Base-by-base conservation (phyloP, 1,140 invertebrate genomes). In the Drosophila santomea region DNA sequence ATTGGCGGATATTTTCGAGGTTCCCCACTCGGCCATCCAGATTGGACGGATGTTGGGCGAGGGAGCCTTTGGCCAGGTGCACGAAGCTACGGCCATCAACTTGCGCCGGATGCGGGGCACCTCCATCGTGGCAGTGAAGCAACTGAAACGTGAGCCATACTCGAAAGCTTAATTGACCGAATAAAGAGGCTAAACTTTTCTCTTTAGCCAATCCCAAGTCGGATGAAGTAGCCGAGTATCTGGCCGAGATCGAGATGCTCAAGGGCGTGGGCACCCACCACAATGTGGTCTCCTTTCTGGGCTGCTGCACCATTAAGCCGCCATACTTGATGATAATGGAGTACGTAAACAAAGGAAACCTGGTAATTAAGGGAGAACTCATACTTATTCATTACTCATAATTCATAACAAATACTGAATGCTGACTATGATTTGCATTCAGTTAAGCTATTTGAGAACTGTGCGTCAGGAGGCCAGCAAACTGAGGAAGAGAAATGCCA, bases 231-330 rank as follows among this genome's bases (percentile, higher is more conserved):
- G 93, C 94, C 15, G 95, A 96, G 74, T 95, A 97, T 78, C 91
- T 97, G 5, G 93, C 94, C 1, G 97, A 98, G 93, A 96, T 98
- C 8, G 93, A 94, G 20, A 96, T 97, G 92, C 94, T 97, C 92
- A 97, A 97, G 91, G 94, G 94, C 35, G 95, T 97, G 2, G 96
- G 96, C 1, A 93, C 93, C 0, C 97, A 98, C 92, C 94, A 94
- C 12, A 96, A 98, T 91, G 94, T 98, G 25, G 96, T 98, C 4
- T 94, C 94, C 48, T 93, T 98, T 47, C 90, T 97, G 3, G 97
- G 95, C 1, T 97, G 96, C 80, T 97, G 96, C 77, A 97, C 96
- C 2, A 92, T 93, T n/a, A 91, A 93, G 44, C 93, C 94, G 68
- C 96, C 94, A 14, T 94, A 94, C 80, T 95, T 95, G 38, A 95